These are phyloP conservation scores for Acanthis flammea DNA, from an alignment of 2,797 vertebrate species.

Conservation along the genomic window DNA sequence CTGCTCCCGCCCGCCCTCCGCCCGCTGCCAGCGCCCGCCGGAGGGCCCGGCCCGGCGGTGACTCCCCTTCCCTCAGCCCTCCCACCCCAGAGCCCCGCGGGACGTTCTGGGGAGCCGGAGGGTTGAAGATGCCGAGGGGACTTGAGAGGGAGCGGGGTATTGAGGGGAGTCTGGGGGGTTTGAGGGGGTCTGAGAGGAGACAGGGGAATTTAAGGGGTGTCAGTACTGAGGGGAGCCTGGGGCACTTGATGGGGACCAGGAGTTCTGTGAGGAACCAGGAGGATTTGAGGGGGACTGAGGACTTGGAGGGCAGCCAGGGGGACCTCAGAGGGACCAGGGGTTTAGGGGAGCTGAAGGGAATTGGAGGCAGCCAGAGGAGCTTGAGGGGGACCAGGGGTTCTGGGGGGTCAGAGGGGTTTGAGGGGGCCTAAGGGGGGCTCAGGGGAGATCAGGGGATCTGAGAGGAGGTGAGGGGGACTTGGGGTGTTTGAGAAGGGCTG, in stretches of 20 bases:
- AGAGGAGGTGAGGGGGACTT: not conserved
- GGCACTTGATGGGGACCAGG: fast-evolving
- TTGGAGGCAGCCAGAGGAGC: not conserved
- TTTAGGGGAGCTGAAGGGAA: not conserved
- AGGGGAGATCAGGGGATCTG: not conserved
- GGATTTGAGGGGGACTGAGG: not conserved
- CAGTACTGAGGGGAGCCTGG: too few species aligned
- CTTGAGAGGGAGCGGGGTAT: not conserved
- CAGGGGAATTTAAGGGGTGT: too few species aligned
- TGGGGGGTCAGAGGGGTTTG: not conserved
- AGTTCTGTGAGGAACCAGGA: not conserved
- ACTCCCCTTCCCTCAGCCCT: not conserved
- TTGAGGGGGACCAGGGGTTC: not conserved
- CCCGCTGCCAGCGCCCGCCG: not conserved
- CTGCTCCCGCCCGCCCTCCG: not conserved
- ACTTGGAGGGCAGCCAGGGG: not conserved
- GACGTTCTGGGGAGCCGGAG: not conserved
- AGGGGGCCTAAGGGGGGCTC: not conserved
- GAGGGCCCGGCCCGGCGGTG: not conserved
- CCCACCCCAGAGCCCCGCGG: not conserved
- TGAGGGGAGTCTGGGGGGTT: fast-evolving
- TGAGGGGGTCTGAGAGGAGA: not conserved
- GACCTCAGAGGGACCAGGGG: fast-evolving
- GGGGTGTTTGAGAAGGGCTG: not conserved
- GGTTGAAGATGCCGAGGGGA: not conserved